Percentiles rank a stretch among this genome's conserved stretches.
phyloP scores from a whole-genome alignment of 1,140 invertebrate species.

The Harlomillsia oculata region DNA sequence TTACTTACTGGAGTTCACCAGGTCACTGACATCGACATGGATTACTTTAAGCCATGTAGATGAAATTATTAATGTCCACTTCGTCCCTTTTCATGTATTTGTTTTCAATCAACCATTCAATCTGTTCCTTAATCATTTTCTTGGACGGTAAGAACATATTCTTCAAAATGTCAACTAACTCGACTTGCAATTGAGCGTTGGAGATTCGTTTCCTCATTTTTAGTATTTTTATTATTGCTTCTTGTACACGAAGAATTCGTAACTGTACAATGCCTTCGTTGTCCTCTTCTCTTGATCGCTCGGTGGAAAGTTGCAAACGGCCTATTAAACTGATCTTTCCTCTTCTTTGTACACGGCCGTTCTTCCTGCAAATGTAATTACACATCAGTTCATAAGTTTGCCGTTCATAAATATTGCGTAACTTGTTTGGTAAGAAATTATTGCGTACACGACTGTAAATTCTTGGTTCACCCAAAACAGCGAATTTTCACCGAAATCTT shows the following conservation, averaged over 20 bases:
- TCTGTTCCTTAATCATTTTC: constrained; percentile 99
- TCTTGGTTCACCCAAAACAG: constrained; percentile 95
- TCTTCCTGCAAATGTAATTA: constrained; percentile 56
- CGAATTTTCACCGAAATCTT: constrained; percentile 89
- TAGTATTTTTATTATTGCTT: constrained; percentile 85
- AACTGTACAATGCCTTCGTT: constrained; percentile 95
- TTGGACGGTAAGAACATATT: constrained; percentile 99
- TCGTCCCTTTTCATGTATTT: constrained; percentile 95
- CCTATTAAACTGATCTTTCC: constrained; percentile 94
- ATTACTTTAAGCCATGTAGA: constrained; percentile 84
- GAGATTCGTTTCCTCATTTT: constrained; percentile 93
- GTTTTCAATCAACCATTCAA: constrained; percentile 98
- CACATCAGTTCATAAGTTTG: constrained; percentile 2
- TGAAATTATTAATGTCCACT: constrained; percentile 95
- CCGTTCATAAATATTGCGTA: constrained; percentile 5
- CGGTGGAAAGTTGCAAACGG: constrained; percentile 83
- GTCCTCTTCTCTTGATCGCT: constrained; percentile 89
- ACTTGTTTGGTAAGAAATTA: no score
- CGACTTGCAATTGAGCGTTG: constrained; percentile 87
- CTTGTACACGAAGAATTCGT: constrained; percentile 77
- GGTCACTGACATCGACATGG: no score
- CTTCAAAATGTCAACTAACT: constrained; percentile 94
- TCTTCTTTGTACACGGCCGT: constrained; percentile 82
- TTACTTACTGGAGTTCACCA: no score
- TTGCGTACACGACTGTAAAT: constrained; percentile 68